Evolutionary conservation across 2,888 invertebrate genomes (phyloP).

Genomic region (Dilophus febrilis): DNA sequence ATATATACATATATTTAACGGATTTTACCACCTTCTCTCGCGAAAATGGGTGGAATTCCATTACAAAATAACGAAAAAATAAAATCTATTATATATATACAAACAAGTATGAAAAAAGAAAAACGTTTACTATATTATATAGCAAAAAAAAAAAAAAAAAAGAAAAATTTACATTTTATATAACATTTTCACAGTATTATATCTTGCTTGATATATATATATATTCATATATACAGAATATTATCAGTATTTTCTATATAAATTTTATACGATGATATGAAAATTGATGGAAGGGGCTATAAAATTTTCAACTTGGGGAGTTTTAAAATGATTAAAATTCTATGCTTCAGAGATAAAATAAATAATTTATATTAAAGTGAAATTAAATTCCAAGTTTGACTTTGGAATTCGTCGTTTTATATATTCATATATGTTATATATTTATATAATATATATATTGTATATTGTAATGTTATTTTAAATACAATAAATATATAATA

Average conservation of each 20-base stretch:
- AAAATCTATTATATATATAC: background rate
- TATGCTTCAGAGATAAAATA: slow-evolving; percentile 11
- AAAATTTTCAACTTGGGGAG: slow-evolving; percentile 6
- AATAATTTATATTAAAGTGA: slow-evolving; percentile 11
- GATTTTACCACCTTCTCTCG: slow-evolving; percentile 4
- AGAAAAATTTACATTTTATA: too few relatives aligned
- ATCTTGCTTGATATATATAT: too few relatives aligned
- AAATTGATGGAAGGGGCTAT: slow-evolving; percentile 1
- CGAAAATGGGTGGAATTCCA: slow-evolving; percentile 5
- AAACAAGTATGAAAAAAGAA: background rate
- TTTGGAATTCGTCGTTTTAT: slow-evolving; percentile 6
- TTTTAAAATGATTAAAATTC: slow-evolving; percentile 12
- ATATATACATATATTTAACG: background rate
- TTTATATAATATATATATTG: background rate
- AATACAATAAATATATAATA: too few relatives aligned
- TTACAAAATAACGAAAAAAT: background rate
- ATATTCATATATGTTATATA: background rate
- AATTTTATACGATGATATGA: background rate
- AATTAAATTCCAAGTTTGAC: slow-evolving; percentile 10
- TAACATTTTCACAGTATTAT: too few relatives aligned
- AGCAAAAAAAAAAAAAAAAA: background rate
- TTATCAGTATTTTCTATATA: too few relatives aligned
- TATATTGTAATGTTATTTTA: slow-evolving; percentile 2
- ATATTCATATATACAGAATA: too few relatives aligned
- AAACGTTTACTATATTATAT: background rate